Evolutionary conservation across 2,888 invertebrate species (phyloP), one percentile per base, ranked within the genome.

Genomic region (Zelleria hepariella): DNA sequence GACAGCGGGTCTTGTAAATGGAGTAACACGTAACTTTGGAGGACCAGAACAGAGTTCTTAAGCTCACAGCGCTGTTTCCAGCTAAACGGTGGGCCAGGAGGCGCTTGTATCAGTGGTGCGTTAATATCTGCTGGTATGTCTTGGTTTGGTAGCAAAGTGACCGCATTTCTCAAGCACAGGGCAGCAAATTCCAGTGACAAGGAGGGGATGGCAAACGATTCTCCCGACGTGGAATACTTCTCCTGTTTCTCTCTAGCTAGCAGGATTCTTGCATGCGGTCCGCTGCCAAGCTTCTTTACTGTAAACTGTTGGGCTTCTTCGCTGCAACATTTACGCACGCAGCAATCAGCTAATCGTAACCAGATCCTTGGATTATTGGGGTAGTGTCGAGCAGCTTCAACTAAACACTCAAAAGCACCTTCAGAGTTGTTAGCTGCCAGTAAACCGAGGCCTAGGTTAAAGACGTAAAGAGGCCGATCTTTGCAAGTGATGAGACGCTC

Each of bases 301-400:
- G 81, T 78, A 49, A 83, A 83, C 62, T 86, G 84, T 60, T 84
- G 78, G 4, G 74, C 72, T 74, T 90, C 89, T 66, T 91, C 91
- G 64, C 86, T 85, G 72, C 92, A 92, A 68, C 93, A 90, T 71
- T 90, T 90, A 68, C 91, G 92, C 53, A 97, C 94, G 77, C 97
- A 97, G 73, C 98, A 97, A 81, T 98, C 98, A 0, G 98, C 97
- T 69, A 98, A 89, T 68, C 98, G 91, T 60, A 97, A 86, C 98
- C 98, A 99, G 49, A 98, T 90, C 60, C 95, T 90, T 3, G 98
- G 95, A 80, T 97, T 98, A 67, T 94, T 94, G 63, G 95, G 96
- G 71, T 95, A 96, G 61, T 94, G 92, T 64, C 96, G 93, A 0
- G 96, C 93, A 2, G 95, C 95, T 78, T 96, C 94, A 15, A 96